These are phyloP conservation scores for Acanthosepion esculentum DNA, from an alignment of 2,888 invertebrate genomes.

Conservation along the genomic window DNA sequence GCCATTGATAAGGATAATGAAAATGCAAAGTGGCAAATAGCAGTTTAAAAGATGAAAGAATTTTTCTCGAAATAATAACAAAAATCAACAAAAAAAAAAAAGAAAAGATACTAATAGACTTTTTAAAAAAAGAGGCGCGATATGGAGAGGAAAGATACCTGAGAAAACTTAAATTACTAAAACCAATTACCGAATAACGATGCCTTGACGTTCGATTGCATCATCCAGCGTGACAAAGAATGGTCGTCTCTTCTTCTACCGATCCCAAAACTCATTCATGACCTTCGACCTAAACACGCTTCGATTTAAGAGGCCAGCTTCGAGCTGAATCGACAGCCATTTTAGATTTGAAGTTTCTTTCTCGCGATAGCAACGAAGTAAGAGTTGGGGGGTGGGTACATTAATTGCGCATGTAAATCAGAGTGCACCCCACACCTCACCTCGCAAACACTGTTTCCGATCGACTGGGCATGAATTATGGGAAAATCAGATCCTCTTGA, in stretches of 20 bases:
- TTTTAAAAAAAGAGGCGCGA: background rate
- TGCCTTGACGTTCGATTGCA: background rate
- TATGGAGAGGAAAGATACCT: background rate
- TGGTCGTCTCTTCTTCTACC: background rate
- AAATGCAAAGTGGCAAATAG: background rate
- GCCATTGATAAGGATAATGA: background rate
- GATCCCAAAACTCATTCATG: background rate
- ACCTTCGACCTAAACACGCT: background rate
- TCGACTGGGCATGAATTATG: background rate
- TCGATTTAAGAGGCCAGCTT: background rate
- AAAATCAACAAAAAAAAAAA: too few species aligned
- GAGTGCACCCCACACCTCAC: background rate
- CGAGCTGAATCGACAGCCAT: background rate
- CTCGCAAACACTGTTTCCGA: background rate
- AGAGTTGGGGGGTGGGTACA: background rate
- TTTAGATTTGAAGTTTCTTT: background rate
- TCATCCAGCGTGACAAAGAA: background rate
- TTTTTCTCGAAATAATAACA: background rate
- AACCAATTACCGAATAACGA: background rate
- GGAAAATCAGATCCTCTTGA: background rate
- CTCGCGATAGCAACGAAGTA: background rate
- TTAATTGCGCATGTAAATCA: constrained; percentile 33
- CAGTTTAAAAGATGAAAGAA: background rate
- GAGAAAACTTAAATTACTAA: background rate
- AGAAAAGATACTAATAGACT: background rate